Conservation (phyloP, 2,888 invertebrate species). For the Drosophila phalerata region DNA sequence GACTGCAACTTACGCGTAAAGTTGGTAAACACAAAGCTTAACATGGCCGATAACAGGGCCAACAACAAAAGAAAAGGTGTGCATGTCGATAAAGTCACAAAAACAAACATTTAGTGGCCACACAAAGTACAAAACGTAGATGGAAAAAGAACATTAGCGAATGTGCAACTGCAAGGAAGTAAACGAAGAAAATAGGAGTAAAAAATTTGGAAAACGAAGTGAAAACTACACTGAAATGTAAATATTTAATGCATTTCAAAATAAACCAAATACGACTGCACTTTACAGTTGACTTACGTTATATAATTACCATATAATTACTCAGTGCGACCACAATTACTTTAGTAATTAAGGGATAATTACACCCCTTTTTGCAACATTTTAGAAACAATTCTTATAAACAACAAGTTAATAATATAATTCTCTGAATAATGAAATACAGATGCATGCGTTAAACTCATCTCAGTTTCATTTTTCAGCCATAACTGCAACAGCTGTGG, state of each 20-base stretch:
- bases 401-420: background rate
- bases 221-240: background rate
- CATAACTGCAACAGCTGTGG: background rate
- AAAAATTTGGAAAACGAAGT: background rate
- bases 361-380: background rate
- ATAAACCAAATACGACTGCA: background rate
- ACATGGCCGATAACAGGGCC: slow-evolving; percentile 32
- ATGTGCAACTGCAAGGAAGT: slow-evolving; percentile 1
- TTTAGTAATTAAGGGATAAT: background rate
- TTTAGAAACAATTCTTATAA: background rate
- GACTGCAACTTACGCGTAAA: slow-evolving; percentile 54
- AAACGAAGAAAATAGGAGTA: slow-evolving; percentile 9
- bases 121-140: slow-evolving; percentile 10
- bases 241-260: background rate
- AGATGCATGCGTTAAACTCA: background rate
- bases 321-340: slow-evolving; percentile 1
- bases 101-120: slow-evolving; percentile 24
- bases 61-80: slow-evolving; percentile 43
- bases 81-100: slow-evolving; percentile 29
- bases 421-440: background rate
- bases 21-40: slow-evolving; percentile 52
- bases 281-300: background rate
- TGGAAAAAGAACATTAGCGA: slow-evolving; percentile 10
- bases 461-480: background rate
- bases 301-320: slow-evolving; percentile 1